These are phyloP conservation scores for Epinotia nisella DNA, from an alignment of 2,888 invertebrate species.

Conservation along the genomic window DNA sequence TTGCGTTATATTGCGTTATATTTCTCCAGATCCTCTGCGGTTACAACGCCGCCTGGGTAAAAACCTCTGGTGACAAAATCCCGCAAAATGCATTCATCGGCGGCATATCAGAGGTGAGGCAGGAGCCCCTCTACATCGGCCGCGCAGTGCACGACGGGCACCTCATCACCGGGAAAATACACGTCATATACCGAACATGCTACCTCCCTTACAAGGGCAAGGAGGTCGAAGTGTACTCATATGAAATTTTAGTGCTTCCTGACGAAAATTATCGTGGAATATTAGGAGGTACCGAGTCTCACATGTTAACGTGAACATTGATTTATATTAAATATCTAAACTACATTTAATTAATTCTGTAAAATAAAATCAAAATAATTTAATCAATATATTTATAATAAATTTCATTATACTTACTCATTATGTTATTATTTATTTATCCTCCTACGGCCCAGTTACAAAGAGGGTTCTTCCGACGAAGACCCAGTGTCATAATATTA, in stretches of 20 bases:
- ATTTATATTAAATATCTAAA: not conserved
- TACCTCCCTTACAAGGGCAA: conserved; percentile 86
- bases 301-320: not conserved
- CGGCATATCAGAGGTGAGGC: conserved; percentile 79
- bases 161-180: conserved; percentile 91
- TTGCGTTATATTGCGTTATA: not conserved
- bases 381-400: not conserved
- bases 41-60: conserved; percentile 80
- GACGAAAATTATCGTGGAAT: conserved; percentile 47
- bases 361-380: conserved; percentile 1
- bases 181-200: conserved; percentile 87
- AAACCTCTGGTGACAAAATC: conserved; percentile 82
- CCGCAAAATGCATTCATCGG: conserved; percentile 88
- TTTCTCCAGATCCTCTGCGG: conserved; percentile 67
- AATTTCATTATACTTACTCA: not conserved
- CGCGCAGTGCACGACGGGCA: conserved; percentile 88
- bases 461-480: too few species aligned
- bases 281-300: not conserved
- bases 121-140: conserved; percentile 85
- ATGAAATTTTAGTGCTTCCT: conserved; percentile 61
- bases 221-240: conserved; percentile 56
- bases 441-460: too few species aligned
- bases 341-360: not conserved
- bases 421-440: not conserved
- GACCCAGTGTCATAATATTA: too few species aligned